phyloP scores from a whole-genome alignment of 2,797 vertebrate species.

The Antennarius maculatus region DNA sequence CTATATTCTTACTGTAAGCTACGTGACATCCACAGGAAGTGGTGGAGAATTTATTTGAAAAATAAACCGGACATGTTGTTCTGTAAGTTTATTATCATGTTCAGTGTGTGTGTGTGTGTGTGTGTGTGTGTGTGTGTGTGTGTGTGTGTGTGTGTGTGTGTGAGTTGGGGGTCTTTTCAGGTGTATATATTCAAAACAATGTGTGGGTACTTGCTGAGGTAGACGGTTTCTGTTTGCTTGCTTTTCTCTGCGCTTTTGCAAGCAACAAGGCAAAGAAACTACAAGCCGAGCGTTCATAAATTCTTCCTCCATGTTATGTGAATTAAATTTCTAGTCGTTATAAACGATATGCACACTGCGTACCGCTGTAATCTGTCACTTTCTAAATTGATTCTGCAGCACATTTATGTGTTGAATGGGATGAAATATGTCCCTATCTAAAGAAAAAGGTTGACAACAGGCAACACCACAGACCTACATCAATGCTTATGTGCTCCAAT shows the following conservation, averaged over 20 bases:
- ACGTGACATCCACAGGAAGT: neutral
- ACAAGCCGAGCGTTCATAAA: too few relatives aligned
- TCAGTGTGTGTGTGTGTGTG: neutral
- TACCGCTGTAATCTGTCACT: neutral
- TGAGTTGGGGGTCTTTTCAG: neutral
- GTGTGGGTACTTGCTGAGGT: constrained; percentile 35
- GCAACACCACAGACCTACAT: neutral
- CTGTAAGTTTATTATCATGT: constrained; percentile 7
- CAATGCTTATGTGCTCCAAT: neutral
- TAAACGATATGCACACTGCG: neutral
- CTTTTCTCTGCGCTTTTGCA: constrained; percentile 7
- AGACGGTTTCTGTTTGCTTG: neutral
- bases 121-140: too few relatives aligned
- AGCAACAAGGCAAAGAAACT: constrained; percentile 6
- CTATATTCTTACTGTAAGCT: constrained; percentile 28
- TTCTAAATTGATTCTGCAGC: neutral
- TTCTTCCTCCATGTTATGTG: neutral
- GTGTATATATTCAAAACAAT: constrained; percentile 18
- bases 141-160: too few relatives aligned
- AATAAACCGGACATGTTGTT: constrained; percentile 6
- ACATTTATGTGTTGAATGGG: neutral
- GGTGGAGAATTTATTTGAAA: neutral
- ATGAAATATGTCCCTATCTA: neutral
- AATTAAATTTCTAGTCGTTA: neutral
- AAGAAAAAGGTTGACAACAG: neutral